Evolutionary conservation across 2,888 invertebrate genomes (phyloP).

Genomic region (Amaurobius ferox): DNA sequence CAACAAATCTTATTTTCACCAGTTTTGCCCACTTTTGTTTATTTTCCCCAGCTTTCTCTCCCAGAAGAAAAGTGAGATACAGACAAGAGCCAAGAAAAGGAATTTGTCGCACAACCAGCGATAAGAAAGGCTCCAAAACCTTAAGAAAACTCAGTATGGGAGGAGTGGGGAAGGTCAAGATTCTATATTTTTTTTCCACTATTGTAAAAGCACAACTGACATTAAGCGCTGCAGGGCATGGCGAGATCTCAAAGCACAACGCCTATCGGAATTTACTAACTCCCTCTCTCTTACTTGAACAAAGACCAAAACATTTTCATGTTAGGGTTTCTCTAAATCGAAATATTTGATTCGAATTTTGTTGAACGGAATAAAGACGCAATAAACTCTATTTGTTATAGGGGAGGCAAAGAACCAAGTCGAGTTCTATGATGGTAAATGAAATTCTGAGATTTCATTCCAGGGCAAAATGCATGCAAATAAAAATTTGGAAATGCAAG

Average conservation of each 20-base stretch:
- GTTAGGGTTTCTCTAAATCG: not conserved
- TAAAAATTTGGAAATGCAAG: too few relatives aligned
- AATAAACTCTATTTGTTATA: not conserved
- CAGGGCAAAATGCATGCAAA: too few relatives aligned
- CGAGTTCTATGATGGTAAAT: too few relatives aligned
- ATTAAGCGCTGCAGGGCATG: constrained; percentile 24
- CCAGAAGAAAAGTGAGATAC: not conserved
- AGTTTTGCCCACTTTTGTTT: not conserved
- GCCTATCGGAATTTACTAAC: constrained; percentile 38
- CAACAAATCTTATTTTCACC: not conserved
- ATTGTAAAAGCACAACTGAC: constrained; percentile 28
- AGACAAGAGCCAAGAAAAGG: not conserved
- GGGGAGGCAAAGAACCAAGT: too few relatives aligned
- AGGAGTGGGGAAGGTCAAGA: constrained; percentile 21
- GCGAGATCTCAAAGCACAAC: constrained; percentile 22
- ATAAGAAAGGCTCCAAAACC: not conserved
- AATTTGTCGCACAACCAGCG: constrained; percentile 4
- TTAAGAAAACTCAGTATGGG: not conserved
- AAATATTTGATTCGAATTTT: not conserved
- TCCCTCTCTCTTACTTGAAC: not conserved
- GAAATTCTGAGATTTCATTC: too few relatives aligned
- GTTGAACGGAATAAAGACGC: not conserved
- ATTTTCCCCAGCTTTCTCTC: not conserved
- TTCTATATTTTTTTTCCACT: constrained; percentile 26
- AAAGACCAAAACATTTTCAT: constrained; percentile 5